A percentile compares a stretch with the other conserved stretches of the same genome.
phyloP scores from a whole-genome alignment of 1,140 invertebrate species.

The Eufriesea mexicana region DNA sequence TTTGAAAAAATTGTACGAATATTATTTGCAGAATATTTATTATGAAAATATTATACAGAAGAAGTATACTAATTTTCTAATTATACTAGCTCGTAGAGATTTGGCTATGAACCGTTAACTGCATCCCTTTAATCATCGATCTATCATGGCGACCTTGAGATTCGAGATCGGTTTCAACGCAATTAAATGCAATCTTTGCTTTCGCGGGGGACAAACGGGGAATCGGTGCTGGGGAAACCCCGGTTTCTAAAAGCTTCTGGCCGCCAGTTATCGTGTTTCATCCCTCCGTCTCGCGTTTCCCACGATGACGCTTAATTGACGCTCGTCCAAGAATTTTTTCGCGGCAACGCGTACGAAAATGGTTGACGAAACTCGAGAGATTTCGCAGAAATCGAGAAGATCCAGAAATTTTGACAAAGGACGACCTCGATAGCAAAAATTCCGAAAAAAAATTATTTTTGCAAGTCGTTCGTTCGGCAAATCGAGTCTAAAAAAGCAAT shows the following conservation, averaged over 20 bases:
- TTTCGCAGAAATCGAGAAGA: too few relatives aligned
- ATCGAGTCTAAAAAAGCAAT: too few relatives aligned
- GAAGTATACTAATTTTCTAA: too few relatives aligned
- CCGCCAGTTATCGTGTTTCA: slow-evolving; percentile 3
- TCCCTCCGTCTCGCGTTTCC: slow-evolving; percentile 2
- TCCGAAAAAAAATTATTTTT: too few relatives aligned
- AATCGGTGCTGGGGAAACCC: background rate
- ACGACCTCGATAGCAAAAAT: too few relatives aligned
- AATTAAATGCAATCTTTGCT: slow-evolving; percentile 21
- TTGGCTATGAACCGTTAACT: background rate
- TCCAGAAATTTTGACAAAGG: too few relatives aligned
- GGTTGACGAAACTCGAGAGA: background rate
- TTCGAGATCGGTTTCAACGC: slow-evolving; percentile 11
- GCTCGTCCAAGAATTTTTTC: background rate
- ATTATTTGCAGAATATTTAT: too few relatives aligned
- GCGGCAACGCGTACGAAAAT: background rate
- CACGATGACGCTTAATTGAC: slow-evolving; percentile 9
- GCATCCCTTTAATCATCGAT: slow-evolving; percentile 4
- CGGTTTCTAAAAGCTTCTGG: slow-evolving; percentile 11
- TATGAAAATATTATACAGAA: too few relatives aligned
- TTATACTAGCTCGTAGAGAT: too few relatives aligned
- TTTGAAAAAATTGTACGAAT: too few relatives aligned
- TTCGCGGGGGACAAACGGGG: background rate
- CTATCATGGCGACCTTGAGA: background rate
- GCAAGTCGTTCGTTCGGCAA: too few relatives aligned